Conservation (phyloP, 2,888 invertebrate species). For the Agonum fuliginosum region DNA sequence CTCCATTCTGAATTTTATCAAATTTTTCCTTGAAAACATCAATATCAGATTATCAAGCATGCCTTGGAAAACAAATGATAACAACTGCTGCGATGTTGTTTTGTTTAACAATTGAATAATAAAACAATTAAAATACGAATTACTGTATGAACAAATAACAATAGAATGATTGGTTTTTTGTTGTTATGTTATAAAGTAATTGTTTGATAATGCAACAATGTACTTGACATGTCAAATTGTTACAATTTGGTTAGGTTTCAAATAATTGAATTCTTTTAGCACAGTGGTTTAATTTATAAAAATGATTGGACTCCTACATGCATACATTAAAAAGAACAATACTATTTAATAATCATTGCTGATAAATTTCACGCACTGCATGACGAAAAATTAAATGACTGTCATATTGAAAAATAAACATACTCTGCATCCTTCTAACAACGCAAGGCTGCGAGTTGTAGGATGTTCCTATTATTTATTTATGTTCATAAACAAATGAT, state of each 20-base stretch:
- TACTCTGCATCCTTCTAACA: too few species aligned
- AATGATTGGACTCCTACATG: background rate
- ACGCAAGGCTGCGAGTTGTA: too few species aligned
- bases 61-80: constrained; percentile 1
- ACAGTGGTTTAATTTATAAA: background rate
- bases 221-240: background rate
- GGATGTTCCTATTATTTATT: too few species aligned
- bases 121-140: background rate
- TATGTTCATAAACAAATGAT: background rate
- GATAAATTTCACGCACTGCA: background rate
- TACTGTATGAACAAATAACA: background rate
- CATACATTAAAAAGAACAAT: constrained; percentile 22
- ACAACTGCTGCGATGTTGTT: background rate
- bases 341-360: constrained; percentile 1
- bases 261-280: background rate
- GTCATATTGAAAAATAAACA: background rate
- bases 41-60: background rate
- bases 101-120: background rate
- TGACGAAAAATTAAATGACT: background rate
- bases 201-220: constrained; percentile 3
- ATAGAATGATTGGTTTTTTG: background rate
- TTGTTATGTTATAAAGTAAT: background rate
- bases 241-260: constrained; percentile 1
- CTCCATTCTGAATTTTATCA: constrained; percentile 54
- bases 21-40: too few species aligned